phyloP scores from a whole-genome alignment of 2,113 vertebrate genomes.

The Rhagologus leucostigma region DNA sequence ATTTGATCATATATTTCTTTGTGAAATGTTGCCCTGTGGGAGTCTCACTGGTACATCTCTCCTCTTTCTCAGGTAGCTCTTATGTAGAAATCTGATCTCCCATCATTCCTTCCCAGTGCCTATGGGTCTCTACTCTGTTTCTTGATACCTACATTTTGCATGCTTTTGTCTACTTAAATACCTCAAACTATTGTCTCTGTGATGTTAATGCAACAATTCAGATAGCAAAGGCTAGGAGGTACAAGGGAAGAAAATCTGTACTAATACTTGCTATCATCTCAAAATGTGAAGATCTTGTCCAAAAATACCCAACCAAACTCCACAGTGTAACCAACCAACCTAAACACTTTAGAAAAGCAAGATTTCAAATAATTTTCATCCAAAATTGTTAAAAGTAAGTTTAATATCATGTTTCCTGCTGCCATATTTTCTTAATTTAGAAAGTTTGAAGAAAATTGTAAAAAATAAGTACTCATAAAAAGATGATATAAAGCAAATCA shows the following conservation, averaged over 20 bases:
- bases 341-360: neutral
- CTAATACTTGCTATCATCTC: neutral
- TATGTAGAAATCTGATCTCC: neutral
- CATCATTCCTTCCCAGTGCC: neutral
- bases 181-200: neutral
- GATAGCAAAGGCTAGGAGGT: neutral
- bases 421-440: neutral
- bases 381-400: neutral
- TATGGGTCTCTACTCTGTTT: neutral
- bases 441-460: neutral
- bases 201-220: neutral
- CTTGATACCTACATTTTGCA: neutral
- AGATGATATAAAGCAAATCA: neutral
- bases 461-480: neutral
- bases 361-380: neutral
- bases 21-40: neutral
- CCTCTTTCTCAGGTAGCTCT: neutral
- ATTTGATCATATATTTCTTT: neutral
- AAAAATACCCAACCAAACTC: accelerated
- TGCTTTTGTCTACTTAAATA: neutral
- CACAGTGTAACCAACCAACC: neutral
- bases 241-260: neutral
- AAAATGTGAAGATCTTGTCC: neutral
- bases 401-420: neutral
- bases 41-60: neutral